Conservation (phyloP, 2,113 vertebrate species). For the Stigmatopora nigra region DNA sequence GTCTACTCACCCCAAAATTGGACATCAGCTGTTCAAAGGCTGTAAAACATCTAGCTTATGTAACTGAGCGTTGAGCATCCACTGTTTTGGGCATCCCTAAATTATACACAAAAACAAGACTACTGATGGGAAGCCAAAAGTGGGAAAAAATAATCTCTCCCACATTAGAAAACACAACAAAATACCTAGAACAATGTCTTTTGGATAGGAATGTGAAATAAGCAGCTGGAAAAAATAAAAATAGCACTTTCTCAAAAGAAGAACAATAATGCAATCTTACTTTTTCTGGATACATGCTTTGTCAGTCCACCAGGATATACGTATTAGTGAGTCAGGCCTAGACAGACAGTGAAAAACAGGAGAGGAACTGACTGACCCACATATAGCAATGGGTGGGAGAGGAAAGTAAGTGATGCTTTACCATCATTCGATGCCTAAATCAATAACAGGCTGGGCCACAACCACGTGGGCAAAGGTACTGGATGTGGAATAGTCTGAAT, state of each 20-base stretch:
- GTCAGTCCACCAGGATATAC: constrained; percentile 19
- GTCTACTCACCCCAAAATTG: constrained; percentile 18
- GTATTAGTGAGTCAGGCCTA: constrained; percentile 12
- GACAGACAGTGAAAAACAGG: constrained; percentile 10
- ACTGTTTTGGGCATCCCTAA: constrained; percentile 18
- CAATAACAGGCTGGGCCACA: background rate
- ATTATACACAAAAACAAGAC: constrained; percentile 37
- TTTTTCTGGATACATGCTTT: constrained; percentile 58
- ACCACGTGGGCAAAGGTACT: constrained; percentile 20
- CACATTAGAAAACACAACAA: background rate
- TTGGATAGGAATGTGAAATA: background rate
- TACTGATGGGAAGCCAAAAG: constrained; percentile 22
- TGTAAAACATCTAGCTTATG: constrained; percentile 39
- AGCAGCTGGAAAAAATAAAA: constrained; percentile 6
- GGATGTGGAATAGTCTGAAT: background rate
- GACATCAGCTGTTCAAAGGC: constrained; percentile 39
- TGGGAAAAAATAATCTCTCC: constrained; percentile 36
- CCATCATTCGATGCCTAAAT: constrained; percentile 19
- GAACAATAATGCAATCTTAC: constrained; percentile 36
- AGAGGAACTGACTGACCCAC: constrained; percentile 13
- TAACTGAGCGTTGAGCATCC: constrained; percentile 25
- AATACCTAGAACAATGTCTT: background rate
- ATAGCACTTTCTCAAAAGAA: constrained; percentile 8
- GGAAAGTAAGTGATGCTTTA: constrained; percentile 18
- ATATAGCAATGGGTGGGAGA: constrained; percentile 11